A percentile compares a stretch with the other conserved stretches of the same genome.
Evolutionary conservation across 2,888 invertebrate genomes (phyloP).

Genomic region (Vesta saturnalis): DNA sequence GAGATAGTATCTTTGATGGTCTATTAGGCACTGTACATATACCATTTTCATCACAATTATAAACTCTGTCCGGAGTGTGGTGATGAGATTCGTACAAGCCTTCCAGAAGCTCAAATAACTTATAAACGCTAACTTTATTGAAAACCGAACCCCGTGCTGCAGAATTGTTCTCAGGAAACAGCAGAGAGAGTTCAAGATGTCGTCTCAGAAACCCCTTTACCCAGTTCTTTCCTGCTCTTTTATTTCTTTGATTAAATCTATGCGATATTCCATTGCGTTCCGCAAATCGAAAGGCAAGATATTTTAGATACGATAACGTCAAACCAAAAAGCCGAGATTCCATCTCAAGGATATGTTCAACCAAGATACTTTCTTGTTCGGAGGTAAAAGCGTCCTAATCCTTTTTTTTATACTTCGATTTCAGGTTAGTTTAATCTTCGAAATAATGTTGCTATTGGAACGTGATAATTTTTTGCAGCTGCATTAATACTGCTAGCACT

Average conservation of each 20-base stretch:
- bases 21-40: too few species aligned
- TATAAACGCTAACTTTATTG: background rate
- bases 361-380: background rate
- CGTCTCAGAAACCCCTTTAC: too few species aligned
- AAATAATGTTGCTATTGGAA: background rate
- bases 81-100: background rate
- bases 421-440: background rate
- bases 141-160: background rate
- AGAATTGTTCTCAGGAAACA: background rate
- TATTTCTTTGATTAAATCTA: background rate
- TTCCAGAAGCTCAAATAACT: background rate
- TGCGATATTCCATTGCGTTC: background rate
- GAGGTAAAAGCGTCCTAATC: background rate
- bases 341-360: background rate
- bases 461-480: constrained; percentile 3
- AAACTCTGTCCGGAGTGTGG: background rate
- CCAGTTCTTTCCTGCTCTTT: too few species aligned
- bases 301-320: background rate
- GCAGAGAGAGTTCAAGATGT: background rate
- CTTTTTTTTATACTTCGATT: background rate
- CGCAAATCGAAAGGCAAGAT: background rate
- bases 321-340: background rate
- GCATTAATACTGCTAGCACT: background rate
- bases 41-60: background rate
- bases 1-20: background rate